Base-by-base conservation (phyloP, 1,140 invertebrate species). In the Leptinotarsa defecta region DNA sequence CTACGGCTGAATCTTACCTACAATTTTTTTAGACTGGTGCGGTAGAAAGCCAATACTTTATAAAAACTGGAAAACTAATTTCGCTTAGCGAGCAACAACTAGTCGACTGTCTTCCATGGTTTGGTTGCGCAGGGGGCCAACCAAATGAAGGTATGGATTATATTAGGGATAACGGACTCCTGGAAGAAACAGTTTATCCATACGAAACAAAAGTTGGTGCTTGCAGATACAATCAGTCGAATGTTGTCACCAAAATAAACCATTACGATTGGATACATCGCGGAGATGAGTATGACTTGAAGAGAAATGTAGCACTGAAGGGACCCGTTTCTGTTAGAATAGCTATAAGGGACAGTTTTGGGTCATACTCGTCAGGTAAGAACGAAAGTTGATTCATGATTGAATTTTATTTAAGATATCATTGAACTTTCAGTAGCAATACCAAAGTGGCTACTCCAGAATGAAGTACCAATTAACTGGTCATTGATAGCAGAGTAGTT, bases 261-360 rank as follows among this genome's bases (percentile, higher is more conserved):
- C 15, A 5, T 4, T 71, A 64, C 48, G 52, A 48, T 1, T 61
- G 48, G 34, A 71, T 65, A 73, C 24, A 19, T 20, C 6, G n/a
- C 20, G 63, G 67, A 70, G 8, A 70, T 49, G 68, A 73, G 64
- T 3, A 57, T 6, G 74, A n/a, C 17, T 61, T 75, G 15, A 20
- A 64, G 24, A 64, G 48, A 48, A 68, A 57, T 13, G 48, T 75
- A 5, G 74, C 74, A 17, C 2, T 19, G 20, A 49, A 95, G 77
- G 97, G 97, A 19, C 97, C 97, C 6, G 83, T 94, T n/a, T 91
- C 93, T 6, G 90, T 95, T 68, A 96, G 96, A 76, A 98, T 99
- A 84, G 97, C 99, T 89, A 97, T 97, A 71, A 96, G 88, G 15
- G 4, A 5, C 86, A 86, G 88, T 81, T 88, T 92, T 87, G 89